phyloP scores from a whole-genome alignment of 2,888 invertebrate genomes.

The Ceraclea dissimilis region DNA sequence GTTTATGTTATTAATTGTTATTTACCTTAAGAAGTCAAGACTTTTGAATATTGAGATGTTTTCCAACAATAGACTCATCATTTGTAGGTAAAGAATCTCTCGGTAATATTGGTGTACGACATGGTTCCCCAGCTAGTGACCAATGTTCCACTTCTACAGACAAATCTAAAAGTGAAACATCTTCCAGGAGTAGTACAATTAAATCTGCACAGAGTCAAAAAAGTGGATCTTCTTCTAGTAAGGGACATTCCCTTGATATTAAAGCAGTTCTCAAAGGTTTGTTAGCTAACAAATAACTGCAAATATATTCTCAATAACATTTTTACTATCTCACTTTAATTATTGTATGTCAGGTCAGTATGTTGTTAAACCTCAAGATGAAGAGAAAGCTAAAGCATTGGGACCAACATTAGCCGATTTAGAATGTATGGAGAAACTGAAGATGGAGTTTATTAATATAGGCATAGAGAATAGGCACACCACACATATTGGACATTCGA shows the following conservation, averaged over 20 bases:
- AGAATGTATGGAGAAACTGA: slow-evolving; percentile 51
- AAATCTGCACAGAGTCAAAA: slow-evolving; percentile 24
- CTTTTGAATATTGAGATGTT: no score
- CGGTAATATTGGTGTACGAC: slow-evolving; percentile 7
- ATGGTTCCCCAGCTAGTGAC: slow-evolving; percentile 9
- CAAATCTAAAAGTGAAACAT: slow-evolving; percentile 22
- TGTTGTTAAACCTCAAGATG: slow-evolving; percentile 57
- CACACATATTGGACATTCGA: slow-evolving; percentile 33
- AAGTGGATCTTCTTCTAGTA: slow-evolving; percentile 26
- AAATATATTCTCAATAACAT: neutral
- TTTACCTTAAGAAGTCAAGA: no score
- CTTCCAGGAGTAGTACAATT: slow-evolving; percentile 29
- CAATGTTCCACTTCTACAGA: slow-evolving; percentile 8
- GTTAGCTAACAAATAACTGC: neutral
- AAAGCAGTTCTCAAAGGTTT: slow-evolving; percentile 54
- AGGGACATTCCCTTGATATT: slow-evolving; percentile 39
- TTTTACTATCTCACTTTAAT: neutral
- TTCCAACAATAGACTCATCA: neutral
- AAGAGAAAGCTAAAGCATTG: slow-evolving; percentile 58
- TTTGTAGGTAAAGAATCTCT: slow-evolving; percentile 16
- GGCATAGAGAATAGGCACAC: slow-evolving; percentile 9
- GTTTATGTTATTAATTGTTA: no score
- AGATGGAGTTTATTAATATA: slow-evolving; percentile 37
- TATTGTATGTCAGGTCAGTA: slow-evolving; percentile 44
- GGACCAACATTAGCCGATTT: slow-evolving; percentile 51